Conservation (phyloP, 1,140 invertebrate species). For the Papilio polytes region DNA sequence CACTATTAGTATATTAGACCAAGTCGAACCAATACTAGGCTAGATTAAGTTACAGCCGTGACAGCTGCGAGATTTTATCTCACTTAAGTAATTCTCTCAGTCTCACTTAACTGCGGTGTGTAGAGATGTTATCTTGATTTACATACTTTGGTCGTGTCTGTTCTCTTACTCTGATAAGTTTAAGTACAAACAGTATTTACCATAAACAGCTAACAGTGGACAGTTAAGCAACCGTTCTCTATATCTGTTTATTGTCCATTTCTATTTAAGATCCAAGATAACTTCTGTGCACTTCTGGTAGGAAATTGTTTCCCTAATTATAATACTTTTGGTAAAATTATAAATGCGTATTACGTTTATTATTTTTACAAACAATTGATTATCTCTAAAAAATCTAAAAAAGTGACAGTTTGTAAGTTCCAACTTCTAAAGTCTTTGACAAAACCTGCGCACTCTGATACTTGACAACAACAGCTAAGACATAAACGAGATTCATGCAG, state of each 20-base stretch:
- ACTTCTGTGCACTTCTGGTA: background rate
- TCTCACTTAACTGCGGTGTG: constrained; percentile 27
- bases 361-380: background rate
- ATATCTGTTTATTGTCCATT: background rate
- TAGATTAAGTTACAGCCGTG: constrained; percentile 32
- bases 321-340: background rate
- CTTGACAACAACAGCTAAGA: background rate
- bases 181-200: constrained; percentile 14
- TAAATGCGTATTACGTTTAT: background rate
- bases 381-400: background rate
- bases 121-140: constrained; percentile 33
- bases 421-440: background rate
- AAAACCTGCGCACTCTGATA: background rate
- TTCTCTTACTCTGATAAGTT: constrained; percentile 7
- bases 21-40: background rate
- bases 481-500: too few relatives aligned
- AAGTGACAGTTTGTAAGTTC: too few relatives aligned
- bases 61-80: constrained; percentile 33
- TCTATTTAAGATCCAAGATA: constrained; percentile 9
- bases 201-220: constrained; percentile 7
- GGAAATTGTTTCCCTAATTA: background rate
- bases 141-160: constrained; percentile 32
- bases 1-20: background rate
- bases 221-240: background rate
- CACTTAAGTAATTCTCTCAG: constrained; percentile 27